Evolutionary conservation across 2,888 invertebrate species (phyloP), one percentile per base, ranked within the genome.

Genomic region (Siphlonurus alternatus): DNA sequence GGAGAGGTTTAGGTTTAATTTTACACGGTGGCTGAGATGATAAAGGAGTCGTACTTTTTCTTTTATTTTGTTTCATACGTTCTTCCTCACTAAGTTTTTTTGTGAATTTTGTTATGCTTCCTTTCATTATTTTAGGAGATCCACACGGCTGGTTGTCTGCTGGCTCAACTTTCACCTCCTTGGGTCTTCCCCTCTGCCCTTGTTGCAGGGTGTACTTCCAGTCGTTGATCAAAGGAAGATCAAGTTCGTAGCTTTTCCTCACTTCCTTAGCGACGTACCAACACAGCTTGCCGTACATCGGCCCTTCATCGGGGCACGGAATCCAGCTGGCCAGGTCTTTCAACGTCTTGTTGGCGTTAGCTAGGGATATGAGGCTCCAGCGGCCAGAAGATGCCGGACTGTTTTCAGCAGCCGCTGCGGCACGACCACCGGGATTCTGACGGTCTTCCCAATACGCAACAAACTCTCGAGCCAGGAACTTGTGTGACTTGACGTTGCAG

Each of bases 181-280:
- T 56, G 5, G 56, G 56, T 20, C n/a, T 56, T 10, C 56, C 22
- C 20, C 22, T 56, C 5, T 10, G 19, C 7, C 19, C n/a, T 53
- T 53, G 61, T 22, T 56, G 61, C 15, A 63, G 62, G 10, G 69
- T 75, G 67, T 83, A 84, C 2, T 73, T 72, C 84, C 85, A 85
- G 2, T 74, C 71, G 70, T 84, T 84, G 0, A 81, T 80, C 20
- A 83, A 65, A 1, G 75, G 71, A 0, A 83, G 70, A 53, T 80
- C 76, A 22, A 79, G 71, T 3, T 78, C 73, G 72, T 82, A 82
- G 69, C 82, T 77, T 51, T 80, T 75, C 18, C 82, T 75, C 1
- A 80, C 69, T 15, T 81, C 80, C 7, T 80, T 76, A 0, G 78
- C 71, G 0, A 88, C 85, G 69, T 81, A 79, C 88, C 88, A 88